Base-by-base conservation (phyloP, 2,888 invertebrate genomes). In the Erebia palarica region DNA sequence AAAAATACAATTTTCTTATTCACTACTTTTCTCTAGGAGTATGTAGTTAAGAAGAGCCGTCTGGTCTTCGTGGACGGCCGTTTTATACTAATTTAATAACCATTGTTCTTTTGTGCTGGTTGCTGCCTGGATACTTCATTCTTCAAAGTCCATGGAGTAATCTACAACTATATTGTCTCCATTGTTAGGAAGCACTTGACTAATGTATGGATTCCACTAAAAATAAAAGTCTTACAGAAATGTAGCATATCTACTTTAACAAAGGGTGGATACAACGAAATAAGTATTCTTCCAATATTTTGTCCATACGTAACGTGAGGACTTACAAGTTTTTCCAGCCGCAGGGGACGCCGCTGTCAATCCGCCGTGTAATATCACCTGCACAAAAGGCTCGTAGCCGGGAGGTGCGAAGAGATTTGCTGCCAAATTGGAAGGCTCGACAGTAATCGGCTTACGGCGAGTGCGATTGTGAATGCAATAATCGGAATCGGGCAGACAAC, bases 391-490 rank as follows among this genome's bases (percentile, higher is more conserved):
- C 78, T 76, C 77, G 78, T 82, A 71, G 76, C 72, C 69, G 51
- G 75, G 78, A 86, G 85, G 86, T 84, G 87, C 75, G 82, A 85
- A 82, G 83, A 84, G 88, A 88, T 88, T 88, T 86, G 83, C 82
- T 81, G 81, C 81, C 84, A 87, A 89, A 88, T 88, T 89, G 88
- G 86, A 84, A 83, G 85, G 83, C 81, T 75, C 70, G 73, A 72
- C 75, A 66, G 82, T 88, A 89, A 89, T 85, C 89, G 83, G 88
- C 88, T 90, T 89, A 89, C 76, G 79, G 77, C 79, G 16, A 16
- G 67, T 27, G 49, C 27, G 49, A 67, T 67, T 67, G 58, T 42
- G 27, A 59, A 59, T 49, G 55, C 27, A 14, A 21, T n/a, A 59
- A 13, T 67, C 59, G 59, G 59, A 36, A 67, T 67, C 58, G 67